A percentile compares a stretch with the other conserved stretches of the same genome.
These are phyloP conservation scores for Priocnemis perturbator DNA, from an alignment of 2,888 invertebrate species.

Conservation along the genomic window DNA sequence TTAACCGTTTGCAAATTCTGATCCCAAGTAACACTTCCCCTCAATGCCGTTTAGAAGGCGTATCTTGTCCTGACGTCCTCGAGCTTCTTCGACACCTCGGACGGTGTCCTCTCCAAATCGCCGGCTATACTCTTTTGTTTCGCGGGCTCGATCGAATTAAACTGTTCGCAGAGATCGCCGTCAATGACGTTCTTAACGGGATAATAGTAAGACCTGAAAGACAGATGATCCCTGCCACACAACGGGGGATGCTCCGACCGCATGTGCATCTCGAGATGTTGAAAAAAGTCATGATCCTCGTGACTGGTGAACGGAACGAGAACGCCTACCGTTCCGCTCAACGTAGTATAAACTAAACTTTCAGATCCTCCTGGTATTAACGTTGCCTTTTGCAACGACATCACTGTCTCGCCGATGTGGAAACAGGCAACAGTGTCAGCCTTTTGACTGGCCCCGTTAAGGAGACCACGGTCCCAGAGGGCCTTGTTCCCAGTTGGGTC, in stretches of 20 bases:
- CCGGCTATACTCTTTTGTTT: conserved; percentile 97
- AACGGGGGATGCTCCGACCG: conserved; percentile 96
- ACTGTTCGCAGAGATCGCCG: conserved; percentile 99
- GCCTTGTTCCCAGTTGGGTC: conserved; percentile 99
- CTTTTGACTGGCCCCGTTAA: conserved; percentile 98
- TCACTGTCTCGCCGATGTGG: conserved; percentile 96
- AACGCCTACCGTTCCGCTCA: conserved; percentile 95
- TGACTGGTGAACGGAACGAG: conserved; percentile 95
- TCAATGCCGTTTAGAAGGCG: conserved; percentile 99
- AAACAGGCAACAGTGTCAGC: conserved; percentile 94
- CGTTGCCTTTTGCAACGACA: conserved; percentile 96
- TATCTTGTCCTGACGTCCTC: conserved; percentile 99
- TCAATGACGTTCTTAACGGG: conserved; percentile 99
- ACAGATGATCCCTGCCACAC: conserved; percentile 97
- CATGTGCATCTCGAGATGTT: conserved; percentile 99
- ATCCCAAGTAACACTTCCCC: too few relatives aligned
- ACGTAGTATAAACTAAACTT: conserved; percentile 95
- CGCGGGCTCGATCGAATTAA: conserved; percentile 93
- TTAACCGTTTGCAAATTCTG: too few relatives aligned
- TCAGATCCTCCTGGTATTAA: conserved; percentile 98
- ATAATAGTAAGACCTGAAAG: conserved; percentile 97
- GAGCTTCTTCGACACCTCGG: conserved; percentile 98
- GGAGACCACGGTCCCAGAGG: conserved; percentile 93
- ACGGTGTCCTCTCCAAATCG: conserved; percentile 95
- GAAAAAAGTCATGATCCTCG: conserved; percentile 99